Conservation (phyloP, 23 tunicate species). For the Phallusia fumigata region DNA sequence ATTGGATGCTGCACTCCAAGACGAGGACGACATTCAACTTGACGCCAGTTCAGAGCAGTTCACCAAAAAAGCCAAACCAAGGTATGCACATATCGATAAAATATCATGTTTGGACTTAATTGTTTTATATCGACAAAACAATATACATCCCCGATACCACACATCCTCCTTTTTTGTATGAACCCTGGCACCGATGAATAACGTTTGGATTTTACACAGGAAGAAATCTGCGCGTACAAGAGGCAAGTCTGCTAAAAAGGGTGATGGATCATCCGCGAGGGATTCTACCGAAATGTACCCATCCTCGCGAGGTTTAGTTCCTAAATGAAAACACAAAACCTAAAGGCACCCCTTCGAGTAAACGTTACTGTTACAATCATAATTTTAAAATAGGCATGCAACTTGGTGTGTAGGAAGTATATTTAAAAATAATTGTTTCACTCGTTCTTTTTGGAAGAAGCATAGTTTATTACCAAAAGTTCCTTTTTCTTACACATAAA, state of each 20-base stretch:
- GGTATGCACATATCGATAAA: slow-evolving; percentile 15
- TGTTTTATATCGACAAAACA: not conserved
- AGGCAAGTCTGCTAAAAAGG: slow-evolving; percentile 22
- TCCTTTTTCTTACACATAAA: too few species aligned
- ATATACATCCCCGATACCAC: not conserved
- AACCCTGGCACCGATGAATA: too few species aligned
- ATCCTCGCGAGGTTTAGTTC: slow-evolving; percentile 62
- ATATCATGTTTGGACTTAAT: too few species aligned
- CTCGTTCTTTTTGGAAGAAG: too few species aligned
- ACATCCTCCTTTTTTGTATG: too few species aligned
- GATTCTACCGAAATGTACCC: slow-evolving; percentile 26
- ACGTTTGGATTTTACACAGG: slow-evolving; percentile 9
- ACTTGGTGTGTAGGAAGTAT: not conserved
- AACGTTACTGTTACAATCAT: not conserved
- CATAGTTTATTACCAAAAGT: too few species aligned
- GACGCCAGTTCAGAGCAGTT: slow-evolving; percentile 77
- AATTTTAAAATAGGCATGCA: not conserved
- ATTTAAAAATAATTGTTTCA: too few species aligned
- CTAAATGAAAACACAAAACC: slow-evolving; percentile 18
- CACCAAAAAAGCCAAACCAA: slow-evolving; percentile 38
- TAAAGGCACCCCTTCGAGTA: not conserved
- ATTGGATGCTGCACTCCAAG: slow-evolving; percentile 87
- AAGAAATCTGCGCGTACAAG: slow-evolving; percentile 31
- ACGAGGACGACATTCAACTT: slow-evolving; percentile 78
- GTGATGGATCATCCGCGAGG: not conserved